phyloP scores from a whole-genome alignment of 2,797 vertebrate genomes.

The Trachops cirrhosus region DNA sequence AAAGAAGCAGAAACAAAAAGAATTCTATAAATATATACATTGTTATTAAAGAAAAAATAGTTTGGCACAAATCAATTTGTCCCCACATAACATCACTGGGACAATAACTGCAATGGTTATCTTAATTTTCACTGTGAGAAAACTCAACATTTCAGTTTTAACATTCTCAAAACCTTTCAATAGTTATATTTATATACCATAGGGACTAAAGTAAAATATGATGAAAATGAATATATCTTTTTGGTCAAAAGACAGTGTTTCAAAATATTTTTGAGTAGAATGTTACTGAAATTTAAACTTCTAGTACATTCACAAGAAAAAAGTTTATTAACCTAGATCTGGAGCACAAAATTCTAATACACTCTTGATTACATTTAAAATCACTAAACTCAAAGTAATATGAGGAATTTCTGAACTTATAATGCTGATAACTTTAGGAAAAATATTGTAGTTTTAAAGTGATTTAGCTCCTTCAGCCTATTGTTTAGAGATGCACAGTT shows the following conservation, averaged over 20 bases:
- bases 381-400: neutral
- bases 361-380: neutral
- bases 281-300: neutral
- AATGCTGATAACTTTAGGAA: neutral
- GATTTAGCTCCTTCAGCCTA: neutral
- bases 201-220: neutral
- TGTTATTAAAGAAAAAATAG: constrained; percentile 70
- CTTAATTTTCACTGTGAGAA: constrained; percentile 56
- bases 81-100: constrained; percentile 47
- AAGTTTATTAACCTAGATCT: neutral
- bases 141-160: constrained; percentile 48
- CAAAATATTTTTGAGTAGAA: neutral
- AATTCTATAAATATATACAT: constrained; percentile 78
- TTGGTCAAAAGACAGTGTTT: neutral
- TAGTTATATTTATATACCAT: neutral
- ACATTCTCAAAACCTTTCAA: constrained; percentile 49
- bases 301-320: neutral
- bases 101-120: constrained; percentile 51
- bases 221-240: neutral
- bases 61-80: constrained; percentile 57
- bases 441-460: neutral
- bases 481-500: neutral
- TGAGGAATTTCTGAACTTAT: neutral
- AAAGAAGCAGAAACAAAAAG: constrained; percentile 81
- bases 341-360: neutral